Evolutionary conservation across 1,140 invertebrate species (phyloP).

Genomic region (Scaptomyza pallida): DNA sequence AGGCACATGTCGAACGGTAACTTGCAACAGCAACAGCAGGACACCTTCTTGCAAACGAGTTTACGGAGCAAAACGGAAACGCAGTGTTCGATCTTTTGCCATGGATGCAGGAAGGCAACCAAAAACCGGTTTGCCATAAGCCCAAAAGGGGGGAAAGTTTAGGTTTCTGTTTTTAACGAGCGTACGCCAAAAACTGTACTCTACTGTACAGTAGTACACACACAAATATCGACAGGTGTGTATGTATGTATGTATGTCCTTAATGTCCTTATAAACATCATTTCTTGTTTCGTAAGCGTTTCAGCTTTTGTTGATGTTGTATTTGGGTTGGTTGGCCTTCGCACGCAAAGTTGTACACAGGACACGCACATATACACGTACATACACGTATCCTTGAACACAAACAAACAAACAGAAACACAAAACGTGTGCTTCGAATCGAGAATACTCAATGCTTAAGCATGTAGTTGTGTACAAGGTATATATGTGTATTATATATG

Average conservation of each 20-base stretch:
- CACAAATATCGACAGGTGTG: constrained; percentile 81
- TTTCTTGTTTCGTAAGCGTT: constrained; percentile 50
- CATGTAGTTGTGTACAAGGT: not conserved
- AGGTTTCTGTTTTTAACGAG: constrained; percentile 37
- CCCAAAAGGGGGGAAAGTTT: not conserved
- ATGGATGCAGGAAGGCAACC: constrained; percentile 13
- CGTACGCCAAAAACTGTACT: constrained; percentile 77
- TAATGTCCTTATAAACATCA: constrained; percentile 76
- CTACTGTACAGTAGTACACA: too few species aligned
- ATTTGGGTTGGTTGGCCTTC: constrained; percentile 58
- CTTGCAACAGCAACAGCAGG: constrained; percentile 41
- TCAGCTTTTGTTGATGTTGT: constrained; percentile 24
- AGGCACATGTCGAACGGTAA: constrained; percentile 26
- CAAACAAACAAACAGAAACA: constrained; percentile 10
- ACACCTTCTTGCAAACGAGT: constrained; percentile 48
- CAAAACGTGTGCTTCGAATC: constrained; percentile 11
- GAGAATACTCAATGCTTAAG: not conserved
- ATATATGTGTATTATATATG: constrained; percentile 12
- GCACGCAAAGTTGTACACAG: constrained; percentile 70
- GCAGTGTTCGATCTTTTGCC: constrained; percentile 33
- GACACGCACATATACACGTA: constrained; percentile 50
- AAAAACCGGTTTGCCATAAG: constrained; percentile 24
- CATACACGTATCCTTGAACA: constrained; percentile 56
- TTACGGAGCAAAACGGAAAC: constrained; percentile 40
- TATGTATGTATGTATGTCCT: constrained; percentile 55